Evolutionary conservation across 1,140 invertebrate species (phyloP).

Genomic region (Choristoneura fumiferana): DNA sequence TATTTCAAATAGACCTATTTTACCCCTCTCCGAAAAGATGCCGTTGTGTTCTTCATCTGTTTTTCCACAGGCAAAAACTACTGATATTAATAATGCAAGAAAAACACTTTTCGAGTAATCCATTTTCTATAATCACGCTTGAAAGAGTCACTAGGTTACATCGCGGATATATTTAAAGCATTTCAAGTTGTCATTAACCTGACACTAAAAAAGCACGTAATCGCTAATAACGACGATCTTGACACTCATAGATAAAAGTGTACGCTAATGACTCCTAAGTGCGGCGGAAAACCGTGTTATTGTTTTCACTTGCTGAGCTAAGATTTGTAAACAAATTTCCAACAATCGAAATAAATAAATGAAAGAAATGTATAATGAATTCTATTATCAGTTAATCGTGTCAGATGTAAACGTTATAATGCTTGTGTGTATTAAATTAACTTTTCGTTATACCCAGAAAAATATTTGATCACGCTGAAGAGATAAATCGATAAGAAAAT

Average conservation of each 20-base stretch:
- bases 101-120: constrained; percentile 9
- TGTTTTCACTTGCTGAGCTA: too few species aligned
- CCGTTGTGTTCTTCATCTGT: too few species aligned
- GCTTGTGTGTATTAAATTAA: too few species aligned
- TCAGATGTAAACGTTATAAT: too few species aligned
- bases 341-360: too few species aligned
- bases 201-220: constrained; percentile 2
- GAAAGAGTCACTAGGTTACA: not conserved
- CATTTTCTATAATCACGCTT: not conserved
- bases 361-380: too few species aligned
- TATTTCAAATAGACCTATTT: not conserved
- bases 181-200: not conserved
- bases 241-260: constrained; percentile 7
- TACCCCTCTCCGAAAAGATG: not conserved
- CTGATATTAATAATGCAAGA: not conserved
- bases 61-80: not conserved
- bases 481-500: too few species aligned
- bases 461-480: too few species aligned
- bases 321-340: too few species aligned
- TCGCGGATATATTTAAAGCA: constrained; percentile 8
- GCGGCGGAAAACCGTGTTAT: too few species aligned
- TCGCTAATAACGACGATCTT: not conserved
- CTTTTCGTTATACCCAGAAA: too few species aligned
- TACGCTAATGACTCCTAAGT: constrained; percentile 6
- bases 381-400: too few species aligned